phyloP scores from a whole-genome alignment of 2,888 invertebrate genomes.

The Aphodius sticticus region DNA sequence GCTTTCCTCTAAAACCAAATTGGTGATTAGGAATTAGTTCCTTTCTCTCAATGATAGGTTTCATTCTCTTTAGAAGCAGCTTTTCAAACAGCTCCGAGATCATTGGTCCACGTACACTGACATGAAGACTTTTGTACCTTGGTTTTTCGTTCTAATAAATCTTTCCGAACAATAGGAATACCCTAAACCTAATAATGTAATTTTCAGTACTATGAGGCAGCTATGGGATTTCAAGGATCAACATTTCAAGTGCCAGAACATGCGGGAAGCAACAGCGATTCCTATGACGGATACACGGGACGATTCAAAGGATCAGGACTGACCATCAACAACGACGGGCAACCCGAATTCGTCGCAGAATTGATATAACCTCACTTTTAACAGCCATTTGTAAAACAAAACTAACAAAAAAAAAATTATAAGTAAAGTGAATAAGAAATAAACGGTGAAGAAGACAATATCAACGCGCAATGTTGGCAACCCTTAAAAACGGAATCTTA shows the following conservation, averaged over 20 bases:
- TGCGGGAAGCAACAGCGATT: conserved; percentile 62
- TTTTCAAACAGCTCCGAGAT: too few species aligned
- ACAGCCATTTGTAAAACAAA: neutral
- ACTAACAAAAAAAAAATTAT: neutral
- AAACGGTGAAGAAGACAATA: conserved; percentile 6
- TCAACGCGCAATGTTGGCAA: neutral
- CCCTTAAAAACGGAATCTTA: neutral
- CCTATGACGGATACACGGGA: conserved; percentile 57
- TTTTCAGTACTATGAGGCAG: conserved; percentile 68
- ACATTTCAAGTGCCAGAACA: conserved; percentile 76
- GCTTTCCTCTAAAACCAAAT: too few species aligned
- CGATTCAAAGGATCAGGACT: conserved; percentile 60
- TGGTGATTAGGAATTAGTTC: too few species aligned
- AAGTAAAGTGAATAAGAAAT: neutral
- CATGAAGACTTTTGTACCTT: neutral
- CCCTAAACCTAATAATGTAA: neutral
- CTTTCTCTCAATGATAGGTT: too few species aligned
- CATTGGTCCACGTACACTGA: too few species aligned
- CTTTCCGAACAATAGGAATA: neutral
- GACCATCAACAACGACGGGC: conserved; percentile 65
- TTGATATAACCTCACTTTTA: conserved; percentile 60
- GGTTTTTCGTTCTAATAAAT: neutral
- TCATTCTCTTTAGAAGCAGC: too few species aligned
- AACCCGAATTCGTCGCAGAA: conserved; percentile 69
- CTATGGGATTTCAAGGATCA: conserved; percentile 73